A percentile compares a stretch with the other conserved stretches of the same genome.
These are phyloP conservation scores for Pseudomyrmex cubaensis DNA, from an alignment of 1,140 invertebrate genomes.

Conservation along the genomic window DNA sequence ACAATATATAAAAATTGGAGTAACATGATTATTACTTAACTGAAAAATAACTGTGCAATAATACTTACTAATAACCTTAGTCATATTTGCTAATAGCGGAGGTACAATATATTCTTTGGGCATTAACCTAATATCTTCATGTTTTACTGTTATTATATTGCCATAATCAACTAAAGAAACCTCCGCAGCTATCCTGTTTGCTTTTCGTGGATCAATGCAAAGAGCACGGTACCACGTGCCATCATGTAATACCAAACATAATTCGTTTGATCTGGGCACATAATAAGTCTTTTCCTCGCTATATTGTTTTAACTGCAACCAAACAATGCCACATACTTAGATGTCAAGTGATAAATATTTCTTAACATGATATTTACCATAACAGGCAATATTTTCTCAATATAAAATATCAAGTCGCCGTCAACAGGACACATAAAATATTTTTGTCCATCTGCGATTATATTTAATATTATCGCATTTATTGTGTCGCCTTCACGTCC, in stretches of 20 bases:
- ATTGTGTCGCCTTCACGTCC: slow-evolving; percentile 75
- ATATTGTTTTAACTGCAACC: slow-evolving; percentile 77
- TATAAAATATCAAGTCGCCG: slow-evolving; percentile 68
- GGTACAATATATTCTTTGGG: no score
- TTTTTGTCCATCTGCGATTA: background rate
- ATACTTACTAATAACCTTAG: no score
- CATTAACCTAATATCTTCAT: no score
- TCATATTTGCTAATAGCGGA: no score
- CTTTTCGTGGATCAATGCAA: no score
- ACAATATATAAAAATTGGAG: no score
- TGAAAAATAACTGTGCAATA: no score
- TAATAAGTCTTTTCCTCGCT: slow-evolving; percentile 69
- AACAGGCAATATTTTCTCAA: slow-evolving; percentile 69
- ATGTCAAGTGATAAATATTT: no score
- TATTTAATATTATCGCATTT: slow-evolving; percentile 52
- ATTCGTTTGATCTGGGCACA: slow-evolving; percentile 79
- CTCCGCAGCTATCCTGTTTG: no score
- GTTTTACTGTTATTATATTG: no score
- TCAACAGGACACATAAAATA: slow-evolving; percentile 64
- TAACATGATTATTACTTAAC: no score
- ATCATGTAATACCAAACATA: slow-evolving; percentile 78
- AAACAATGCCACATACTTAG: background rate
- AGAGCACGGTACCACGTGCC: background rate
- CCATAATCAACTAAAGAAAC: no score
- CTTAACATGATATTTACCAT: slow-evolving; percentile 61